phyloP scores from a whole-genome alignment of 2,888 invertebrate species.

The Ceramica pisi region DNA sequence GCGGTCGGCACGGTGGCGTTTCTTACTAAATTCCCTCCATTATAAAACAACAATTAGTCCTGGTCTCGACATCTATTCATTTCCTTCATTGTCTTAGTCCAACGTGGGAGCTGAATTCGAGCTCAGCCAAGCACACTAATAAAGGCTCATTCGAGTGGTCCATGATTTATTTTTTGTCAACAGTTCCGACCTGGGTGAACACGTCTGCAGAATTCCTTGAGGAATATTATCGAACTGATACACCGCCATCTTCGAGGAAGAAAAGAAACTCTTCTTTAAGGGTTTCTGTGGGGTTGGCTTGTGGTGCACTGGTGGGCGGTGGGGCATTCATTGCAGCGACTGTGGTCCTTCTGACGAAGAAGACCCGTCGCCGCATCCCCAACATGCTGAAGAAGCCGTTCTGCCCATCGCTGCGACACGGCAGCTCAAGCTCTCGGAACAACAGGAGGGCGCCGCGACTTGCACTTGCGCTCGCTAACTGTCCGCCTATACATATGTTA shows the following conservation, averaged over 20 bases:
- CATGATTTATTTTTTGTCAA: conserved; percentile 55
- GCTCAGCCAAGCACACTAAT: conserved; percentile 66
- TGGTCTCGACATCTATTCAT: conserved; percentile 87
- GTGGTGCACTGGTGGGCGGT: conserved; percentile 88
- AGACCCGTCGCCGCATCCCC: conserved; percentile 82
- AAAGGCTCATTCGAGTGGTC: conserved; percentile 43
- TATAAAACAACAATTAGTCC: conserved; percentile 84
- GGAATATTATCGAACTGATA: conserved; percentile 91
- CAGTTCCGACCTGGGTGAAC: conserved; percentile 91
- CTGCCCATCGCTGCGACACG: conserved; percentile 83
- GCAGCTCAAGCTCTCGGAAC: conserved; percentile 81
- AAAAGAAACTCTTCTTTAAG: conserved; percentile 88
- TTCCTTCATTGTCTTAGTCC: conserved; percentile 79
- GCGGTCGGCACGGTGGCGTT: conserved; percentile 34
- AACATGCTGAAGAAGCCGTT: conserved; percentile 87
- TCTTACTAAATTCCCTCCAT: conserved; percentile 70
- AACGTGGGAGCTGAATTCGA: conserved; percentile 63
- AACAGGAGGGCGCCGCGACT: conserved; percentile 87
- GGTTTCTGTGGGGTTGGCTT: conserved; percentile 85
- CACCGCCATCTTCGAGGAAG: conserved; percentile 83
- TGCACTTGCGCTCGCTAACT: conserved; percentile 85
- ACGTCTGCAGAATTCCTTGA: conserved; percentile 91
- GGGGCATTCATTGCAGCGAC: conserved; percentile 91
- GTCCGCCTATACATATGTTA: conserved; percentile 87
- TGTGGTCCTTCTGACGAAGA: conserved; percentile 92